Percentiles rank a stretch among this genome's conserved stretches.
These are phyloP conservation scores for Hololepta plana DNA, from an alignment of 2,888 invertebrate genomes.

Conservation along the genomic window DNA sequence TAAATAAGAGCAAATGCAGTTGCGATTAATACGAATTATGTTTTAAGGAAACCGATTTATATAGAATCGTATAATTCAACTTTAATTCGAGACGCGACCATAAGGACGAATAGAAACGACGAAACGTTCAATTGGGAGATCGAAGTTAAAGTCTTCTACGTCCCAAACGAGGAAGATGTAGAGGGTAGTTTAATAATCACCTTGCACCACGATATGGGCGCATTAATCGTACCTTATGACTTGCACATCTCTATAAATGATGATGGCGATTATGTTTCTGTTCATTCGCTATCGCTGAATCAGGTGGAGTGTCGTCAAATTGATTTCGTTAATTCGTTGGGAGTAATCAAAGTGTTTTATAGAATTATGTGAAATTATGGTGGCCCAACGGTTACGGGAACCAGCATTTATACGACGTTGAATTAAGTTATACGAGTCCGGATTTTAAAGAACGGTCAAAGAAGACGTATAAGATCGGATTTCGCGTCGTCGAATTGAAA, in stretches of 20 bases:
- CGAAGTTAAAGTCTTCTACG: no score
- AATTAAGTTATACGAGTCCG: constrained; percentile 28
- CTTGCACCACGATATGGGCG: constrained; percentile 11
- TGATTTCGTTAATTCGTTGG: no score
- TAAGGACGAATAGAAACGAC: constrained; percentile 8
- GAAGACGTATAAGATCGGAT: constrained; percentile 56
- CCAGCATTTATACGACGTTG: constrained; percentile 56
- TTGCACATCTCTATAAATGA: constrained; percentile 10
- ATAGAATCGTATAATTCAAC: constrained; percentile 46
- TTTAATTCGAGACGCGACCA: constrained; percentile 41
- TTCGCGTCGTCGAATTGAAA: constrained; percentile 68
- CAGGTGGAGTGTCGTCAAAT: no score
- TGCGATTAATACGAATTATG: neutral
- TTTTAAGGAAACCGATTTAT: constrained; percentile 42
- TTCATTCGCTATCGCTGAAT: no score
- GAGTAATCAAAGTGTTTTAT: no score
- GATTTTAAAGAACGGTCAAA: constrained; percentile 21
- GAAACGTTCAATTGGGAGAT: constrained; percentile 8
- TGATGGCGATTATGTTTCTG: constrained; percentile 23
- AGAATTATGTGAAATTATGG: constrained; percentile 57
- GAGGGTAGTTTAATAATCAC: constrained; percentile 12
- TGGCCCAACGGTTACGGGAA: constrained; percentile 91
- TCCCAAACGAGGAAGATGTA: constrained; percentile 9
- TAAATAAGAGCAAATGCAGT: no score
- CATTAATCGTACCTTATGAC: constrained; percentile 9